phyloP scores from a whole-genome alignment of 2,113 vertebrate genomes.

The Oreotragus oreotragus region DNA sequence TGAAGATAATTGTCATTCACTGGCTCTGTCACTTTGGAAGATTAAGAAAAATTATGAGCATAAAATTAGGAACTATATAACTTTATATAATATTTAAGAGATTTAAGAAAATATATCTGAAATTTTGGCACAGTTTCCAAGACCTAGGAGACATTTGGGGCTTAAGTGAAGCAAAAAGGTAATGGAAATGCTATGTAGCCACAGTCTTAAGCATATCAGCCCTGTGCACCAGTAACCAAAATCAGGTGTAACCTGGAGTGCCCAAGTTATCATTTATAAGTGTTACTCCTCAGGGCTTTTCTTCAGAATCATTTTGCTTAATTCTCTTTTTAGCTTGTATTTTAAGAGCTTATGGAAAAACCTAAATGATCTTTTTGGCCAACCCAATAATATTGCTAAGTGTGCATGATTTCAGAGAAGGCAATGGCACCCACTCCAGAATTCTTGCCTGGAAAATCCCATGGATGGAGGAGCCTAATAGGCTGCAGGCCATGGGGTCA shows the following conservation, averaged over 20 bases:
- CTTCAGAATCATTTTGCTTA: not conserved
- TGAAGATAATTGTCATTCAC: not conserved
- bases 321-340: not conserved
- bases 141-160: not conserved
- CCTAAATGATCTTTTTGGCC: not conserved
- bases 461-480: accelerated
- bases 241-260: not conserved
- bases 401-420: not conserved
- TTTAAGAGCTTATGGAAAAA: not conserved
- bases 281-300: not conserved
- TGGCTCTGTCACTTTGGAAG: not conserved
- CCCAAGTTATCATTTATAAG: not conserved
- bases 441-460: no score
- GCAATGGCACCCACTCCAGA: no score
- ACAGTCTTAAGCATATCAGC: not conserved
- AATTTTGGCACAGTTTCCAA: not conserved
- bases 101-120: not conserved
- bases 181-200: not conserved
- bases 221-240: not conserved
- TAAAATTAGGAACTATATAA: not conserved
- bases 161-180: not conserved
- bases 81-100: not conserved
- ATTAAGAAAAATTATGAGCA: not conserved
- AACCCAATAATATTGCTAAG: not conserved
- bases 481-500: no score